Percentiles rank a stretch among this genome's conserved stretches.
phyloP scores from a whole-genome alignment of 2,113 vertebrate genomes.

The Notechis scutatus region DNA sequence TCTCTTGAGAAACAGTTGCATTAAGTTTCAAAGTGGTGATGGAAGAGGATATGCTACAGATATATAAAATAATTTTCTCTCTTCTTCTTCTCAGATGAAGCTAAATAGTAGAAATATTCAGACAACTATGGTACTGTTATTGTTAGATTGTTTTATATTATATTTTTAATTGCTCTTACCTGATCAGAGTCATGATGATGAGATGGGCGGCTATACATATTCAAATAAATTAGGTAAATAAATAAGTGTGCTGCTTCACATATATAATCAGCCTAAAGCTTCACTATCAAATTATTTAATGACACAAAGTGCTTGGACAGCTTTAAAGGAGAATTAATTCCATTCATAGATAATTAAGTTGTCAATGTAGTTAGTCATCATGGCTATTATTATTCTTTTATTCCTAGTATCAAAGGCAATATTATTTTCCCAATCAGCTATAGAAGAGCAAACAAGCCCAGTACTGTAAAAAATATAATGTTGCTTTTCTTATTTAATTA shows the following conservation, averaged over 20 bases:
- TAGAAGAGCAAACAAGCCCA: not conserved
- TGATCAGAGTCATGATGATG: not conserved
- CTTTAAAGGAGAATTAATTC: not conserved
- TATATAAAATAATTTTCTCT: not conserved
- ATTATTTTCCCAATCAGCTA: not conserved
- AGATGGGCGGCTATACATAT: not conserved
- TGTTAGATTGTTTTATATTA: not conserved
- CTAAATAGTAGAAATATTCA: too few species aligned
- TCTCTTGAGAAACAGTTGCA: too few species aligned
- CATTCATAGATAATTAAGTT: not conserved
- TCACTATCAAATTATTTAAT: not conserved
- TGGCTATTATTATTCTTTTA: not conserved
- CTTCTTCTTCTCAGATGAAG: too few species aligned
- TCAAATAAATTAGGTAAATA: not conserved
- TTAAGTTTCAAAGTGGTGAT: too few species aligned
- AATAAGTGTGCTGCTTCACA: not conserved
- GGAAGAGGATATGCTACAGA: too few species aligned
- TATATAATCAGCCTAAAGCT: not conserved
- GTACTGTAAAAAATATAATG: not conserved
- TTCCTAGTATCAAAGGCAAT: not conserved
- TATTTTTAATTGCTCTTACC: not conserved
- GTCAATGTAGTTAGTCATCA: not conserved
- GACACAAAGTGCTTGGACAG: not conserved
- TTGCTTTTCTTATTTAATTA: not conserved
- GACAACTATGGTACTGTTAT: too few species aligned